Conservation (phyloP, 2,797 vertebrate genomes). For the Argyrosomus regius region DNA sequence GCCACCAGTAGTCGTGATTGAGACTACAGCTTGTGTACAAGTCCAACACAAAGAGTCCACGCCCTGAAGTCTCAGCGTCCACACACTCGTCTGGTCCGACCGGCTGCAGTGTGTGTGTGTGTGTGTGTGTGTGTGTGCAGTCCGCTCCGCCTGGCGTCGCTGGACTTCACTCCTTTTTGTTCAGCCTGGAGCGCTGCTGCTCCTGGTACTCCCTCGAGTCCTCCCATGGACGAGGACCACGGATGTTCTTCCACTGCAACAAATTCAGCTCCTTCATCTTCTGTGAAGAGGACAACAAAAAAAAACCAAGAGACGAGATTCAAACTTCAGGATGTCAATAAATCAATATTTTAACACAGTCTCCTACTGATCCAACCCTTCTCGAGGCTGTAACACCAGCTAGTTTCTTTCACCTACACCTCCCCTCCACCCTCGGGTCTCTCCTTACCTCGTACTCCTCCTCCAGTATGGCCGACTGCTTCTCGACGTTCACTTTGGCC, state of each 20-base stretch:
- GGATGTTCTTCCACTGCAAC: conserved; percentile 94
- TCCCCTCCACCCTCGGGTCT: not conserved
- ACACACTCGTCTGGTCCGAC: too few species aligned
- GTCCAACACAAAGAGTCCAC: conserved; percentile 4
- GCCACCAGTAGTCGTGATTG: not conserved
- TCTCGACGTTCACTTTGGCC: conserved; percentile 86
- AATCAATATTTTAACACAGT: not conserved
- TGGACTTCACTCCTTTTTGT: conserved; percentile 54
- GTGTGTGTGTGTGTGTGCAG: not conserved
- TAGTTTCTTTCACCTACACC: not conserved
- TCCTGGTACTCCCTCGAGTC: conserved; percentile 87
- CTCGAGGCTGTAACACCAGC: not conserved
- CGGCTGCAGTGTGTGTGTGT: too few species aligned
- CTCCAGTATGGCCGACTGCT: conserved; percentile 86
- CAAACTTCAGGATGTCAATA: too few species aligned
- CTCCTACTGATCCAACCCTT: not conserved
- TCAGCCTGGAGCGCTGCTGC: conserved; percentile 69
- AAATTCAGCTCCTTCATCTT: conserved; percentile 87
- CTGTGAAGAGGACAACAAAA: conserved; percentile 74
- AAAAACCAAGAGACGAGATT: not conserved
- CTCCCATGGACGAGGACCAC: conserved; percentile 96
- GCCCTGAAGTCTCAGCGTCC: not conserved
- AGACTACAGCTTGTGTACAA: conserved; percentile 9
- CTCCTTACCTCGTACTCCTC: conserved; percentile 91
- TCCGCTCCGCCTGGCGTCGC: not conserved